Evolutionary conservation across 2,888 invertebrate species (phyloP), one percentile per base, ranked within the genome.

Genomic region (Ecliptopera silaceata): DNA sequence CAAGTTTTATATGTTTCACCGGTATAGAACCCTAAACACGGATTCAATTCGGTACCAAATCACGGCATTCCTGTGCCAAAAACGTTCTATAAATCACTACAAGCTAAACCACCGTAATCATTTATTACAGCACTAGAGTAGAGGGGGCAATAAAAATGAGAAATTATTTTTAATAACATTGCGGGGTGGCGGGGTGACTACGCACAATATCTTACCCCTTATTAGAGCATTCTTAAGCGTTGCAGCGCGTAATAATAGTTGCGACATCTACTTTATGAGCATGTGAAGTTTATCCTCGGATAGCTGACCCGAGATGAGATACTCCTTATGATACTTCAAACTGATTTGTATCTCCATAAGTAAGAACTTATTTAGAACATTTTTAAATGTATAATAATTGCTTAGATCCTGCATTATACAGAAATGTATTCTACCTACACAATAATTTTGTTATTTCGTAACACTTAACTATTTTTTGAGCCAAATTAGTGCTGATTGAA

Each of bases 81-180:
- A 56, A 55, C 29, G 53, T 45, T 41, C 38, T 42, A 66, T 66
- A 61, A 64, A 66, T 66, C 66, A 64, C 50, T 71, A 74, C 70
- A 64, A 56, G 41, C 52, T 63, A 61, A 59, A 64, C 60, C 66
- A 71, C 69, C 71, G 72, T 72, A 70, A 74, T 82, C 82, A 85
- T 86, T 84, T 84, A 86, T 84, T 79, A 81, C 62, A 64, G 64
- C 73, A 76, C 77, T 80, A 78, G 72, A 77, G 75, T 72, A 72
- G 75, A 77, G 78, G 74, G 79, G 75, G 85, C 77, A 88, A 90
- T 90, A 89, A 90, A 91, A 89, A 88, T 90, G 90, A 91, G 90
- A 88, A 90, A 91, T 91, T 90, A 91, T 91, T 89, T 91, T 91
- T 91, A 91, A 90, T 90, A 89, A 88, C 82, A 84, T 79, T 79